Percentiles rank a stretch among this genome's conserved stretches.
Evolutionary conservation across 30 jellyfish, hydroid and myxozoan species (phyloP).

Genomic region (Aurelia sp.): DNA sequence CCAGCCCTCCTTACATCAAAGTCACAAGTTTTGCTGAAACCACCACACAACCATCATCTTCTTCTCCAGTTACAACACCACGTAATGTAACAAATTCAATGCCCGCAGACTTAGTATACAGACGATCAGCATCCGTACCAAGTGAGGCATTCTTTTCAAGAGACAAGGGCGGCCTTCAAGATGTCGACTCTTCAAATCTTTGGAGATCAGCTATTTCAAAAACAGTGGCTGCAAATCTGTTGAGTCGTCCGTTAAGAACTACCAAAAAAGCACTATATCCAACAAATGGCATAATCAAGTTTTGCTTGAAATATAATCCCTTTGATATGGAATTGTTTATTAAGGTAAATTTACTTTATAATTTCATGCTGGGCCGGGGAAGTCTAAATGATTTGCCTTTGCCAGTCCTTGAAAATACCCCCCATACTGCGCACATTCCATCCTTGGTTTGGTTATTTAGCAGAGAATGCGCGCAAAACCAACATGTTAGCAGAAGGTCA

Average conservation of each 20-base stretch:
- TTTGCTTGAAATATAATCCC: conserved; percentile 69
- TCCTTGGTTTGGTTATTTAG: no score
- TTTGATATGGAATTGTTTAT: conserved; percentile 46
- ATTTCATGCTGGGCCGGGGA: no score
- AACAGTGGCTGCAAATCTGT: conserved; percentile 67
- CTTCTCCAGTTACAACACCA: conserved; percentile 32
- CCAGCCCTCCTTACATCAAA: no score
- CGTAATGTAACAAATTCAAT: conserved; percentile 1
- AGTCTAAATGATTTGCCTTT: no score
- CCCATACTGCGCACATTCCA: no score
- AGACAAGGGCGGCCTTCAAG: conserved; percentile 37
- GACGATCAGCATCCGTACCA: conserved; percentile 74
- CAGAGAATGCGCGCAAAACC: no score
- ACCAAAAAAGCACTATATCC: conserved; percentile 31
- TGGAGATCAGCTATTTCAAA: conserved; percentile 79
- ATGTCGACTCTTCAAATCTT: conserved; percentile 53
- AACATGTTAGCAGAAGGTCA: no score
- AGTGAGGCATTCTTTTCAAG: conserved; percentile 66
- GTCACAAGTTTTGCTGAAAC: no score
- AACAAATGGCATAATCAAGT: conserved; percentile 78
- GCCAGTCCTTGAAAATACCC: no score
- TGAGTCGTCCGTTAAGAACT: conserved; percentile 50
- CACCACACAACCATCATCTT: no score
- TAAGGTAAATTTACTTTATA: conserved; percentile 26
- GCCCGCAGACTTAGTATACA: conserved; percentile 31